A percentile compares a stretch with the other conserved stretches of the same genome.
These are phyloP conservation scores for Pocota personata DNA, from an alignment of 2,888 invertebrate species.

Conservation along the genomic window DNA sequence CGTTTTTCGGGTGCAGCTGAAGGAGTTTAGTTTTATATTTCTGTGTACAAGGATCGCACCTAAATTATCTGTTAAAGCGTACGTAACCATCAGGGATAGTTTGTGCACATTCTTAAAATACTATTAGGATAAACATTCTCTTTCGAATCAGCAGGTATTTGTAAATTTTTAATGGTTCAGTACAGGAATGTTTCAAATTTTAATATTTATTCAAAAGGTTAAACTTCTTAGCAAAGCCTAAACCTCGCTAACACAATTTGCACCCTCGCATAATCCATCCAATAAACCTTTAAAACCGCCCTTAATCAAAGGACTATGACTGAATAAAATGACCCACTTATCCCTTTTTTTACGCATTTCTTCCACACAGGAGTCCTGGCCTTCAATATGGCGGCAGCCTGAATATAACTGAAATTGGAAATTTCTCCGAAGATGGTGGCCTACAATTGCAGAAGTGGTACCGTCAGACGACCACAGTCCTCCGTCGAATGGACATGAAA, in stretches of 20 bases:
- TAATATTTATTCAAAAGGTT: background rate
- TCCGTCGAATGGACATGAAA: constrained; percentile 84
- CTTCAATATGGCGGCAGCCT: constrained; percentile 84
- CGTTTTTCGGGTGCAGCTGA: too few species aligned
- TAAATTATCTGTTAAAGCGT: too few species aligned
- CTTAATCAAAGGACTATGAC: background rate
- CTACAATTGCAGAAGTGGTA: constrained; percentile 78
- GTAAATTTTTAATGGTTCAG: too few species aligned
- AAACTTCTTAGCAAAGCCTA: too few species aligned
- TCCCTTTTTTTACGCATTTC: background rate
- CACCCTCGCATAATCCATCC: background rate
- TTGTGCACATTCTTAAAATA: too few species aligned
- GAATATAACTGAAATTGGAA: constrained; percentile 83
- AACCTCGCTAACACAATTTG: background rate
- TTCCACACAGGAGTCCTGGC: constrained; percentile 83
- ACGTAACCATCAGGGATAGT: too few species aligned
- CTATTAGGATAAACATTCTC: too few species aligned
- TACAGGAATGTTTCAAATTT: too few species aligned
- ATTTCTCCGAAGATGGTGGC: constrained; percentile 81
- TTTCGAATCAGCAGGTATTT: too few species aligned
- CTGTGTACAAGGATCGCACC: too few species aligned
- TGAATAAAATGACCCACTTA: constrained; percentile 11
- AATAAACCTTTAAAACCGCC: background rate
- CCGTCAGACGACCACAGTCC: constrained; percentile 78
- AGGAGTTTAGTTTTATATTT: too few species aligned